phyloP scores from a whole-genome alignment of 2,797 vertebrate genomes.

The Gambusia yucatana region DNA sequence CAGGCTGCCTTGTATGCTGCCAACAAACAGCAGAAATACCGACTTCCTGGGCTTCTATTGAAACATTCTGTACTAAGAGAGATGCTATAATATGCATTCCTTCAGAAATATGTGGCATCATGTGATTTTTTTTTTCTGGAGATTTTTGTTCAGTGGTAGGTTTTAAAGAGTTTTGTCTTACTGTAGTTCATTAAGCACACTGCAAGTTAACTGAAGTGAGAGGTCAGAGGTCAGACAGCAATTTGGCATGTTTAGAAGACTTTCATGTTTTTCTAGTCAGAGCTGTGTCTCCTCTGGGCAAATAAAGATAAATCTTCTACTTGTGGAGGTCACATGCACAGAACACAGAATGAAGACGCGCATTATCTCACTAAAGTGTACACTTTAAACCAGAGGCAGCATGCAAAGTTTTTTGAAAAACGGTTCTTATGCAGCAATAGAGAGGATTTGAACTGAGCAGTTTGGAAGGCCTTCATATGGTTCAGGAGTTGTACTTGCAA shows the following conservation, averaged over 20 bases:
- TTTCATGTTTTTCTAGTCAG: constrained; percentile 62
- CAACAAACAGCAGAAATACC: constrained; percentile 64
- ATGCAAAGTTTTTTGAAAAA: not conserved
- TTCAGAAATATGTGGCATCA: constrained; percentile 24
- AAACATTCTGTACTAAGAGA: constrained; percentile 51
- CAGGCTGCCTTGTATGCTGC: constrained; percentile 70
- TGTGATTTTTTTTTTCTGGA: not conserved
- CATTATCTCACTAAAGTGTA: constrained; percentile 8
- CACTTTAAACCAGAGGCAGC: not conserved
- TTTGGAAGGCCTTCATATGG: constrained; percentile 39
- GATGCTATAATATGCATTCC: constrained; percentile 39
- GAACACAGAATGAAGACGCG: constrained; percentile 23
- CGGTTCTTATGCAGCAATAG: not conserved
- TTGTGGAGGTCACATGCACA: constrained; percentile 54
- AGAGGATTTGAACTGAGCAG: constrained; percentile 34
- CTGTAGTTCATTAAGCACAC: constrained; percentile 35
- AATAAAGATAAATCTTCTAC: constrained; percentile 59
- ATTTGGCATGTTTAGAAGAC: constrained; percentile 42
- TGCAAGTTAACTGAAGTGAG: constrained; percentile 27
- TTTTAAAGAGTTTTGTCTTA: not conserved
- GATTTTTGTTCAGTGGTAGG: constrained; percentile 12
- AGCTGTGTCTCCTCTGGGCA: constrained; percentile 60
- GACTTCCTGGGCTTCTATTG: constrained; percentile 53
- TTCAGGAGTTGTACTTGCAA: constrained; percentile 51
- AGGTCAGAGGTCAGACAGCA: constrained; percentile 43